Evolutionary conservation across 1,140 invertebrate species (phyloP), one percentile per base, ranked within the genome.

Genomic region (Neodiprion lecontei): DNA sequence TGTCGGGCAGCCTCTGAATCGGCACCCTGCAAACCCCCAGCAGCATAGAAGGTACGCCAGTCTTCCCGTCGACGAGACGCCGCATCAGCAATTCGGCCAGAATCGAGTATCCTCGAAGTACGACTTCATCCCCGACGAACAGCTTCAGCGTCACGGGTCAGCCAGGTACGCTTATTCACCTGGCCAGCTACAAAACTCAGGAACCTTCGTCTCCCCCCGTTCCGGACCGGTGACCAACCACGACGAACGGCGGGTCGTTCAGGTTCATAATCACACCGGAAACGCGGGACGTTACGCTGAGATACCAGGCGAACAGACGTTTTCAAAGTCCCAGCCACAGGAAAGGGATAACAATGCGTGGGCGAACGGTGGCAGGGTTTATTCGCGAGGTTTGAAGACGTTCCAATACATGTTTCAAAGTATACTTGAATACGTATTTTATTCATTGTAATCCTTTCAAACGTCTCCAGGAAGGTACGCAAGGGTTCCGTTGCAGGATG

Each of bases 391-490:
- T 53, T 14, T 14, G 14, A 9, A 53, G 53, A n/a, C 49, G 2
- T 65, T 72, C 28, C 28, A 23, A 69, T 14, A 69, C 14, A n/a
- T 69, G 67, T 69, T 12, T 23, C 49, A 48, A 47, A 12, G 10
- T 48, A 70, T 70, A 70, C 14, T 70, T 70, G 10, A 40, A 40
- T 70, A 11, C 48, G 14, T 10, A 70, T 48, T 48, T 8, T 65
- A 28, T 23, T 11, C 49, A n/a, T n/a, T 78, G 48, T 47, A 23
- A 21, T 21, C 17, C 17, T 21, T 21, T 21, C 17, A 21, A 21
- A 21, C 17, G 21, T 70, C 71, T 79, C 28, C 72, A 88, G 87
- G 87, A 69, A 83, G 87, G 75, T 88, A 88, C 67, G 79, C 78
- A 48, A 86, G 86, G 77, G 76, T 86, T 9, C 84, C 85, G 10